Conservation (phyloP, 2,888 invertebrate genomes). For the Perizoma affinitatum region DNA sequence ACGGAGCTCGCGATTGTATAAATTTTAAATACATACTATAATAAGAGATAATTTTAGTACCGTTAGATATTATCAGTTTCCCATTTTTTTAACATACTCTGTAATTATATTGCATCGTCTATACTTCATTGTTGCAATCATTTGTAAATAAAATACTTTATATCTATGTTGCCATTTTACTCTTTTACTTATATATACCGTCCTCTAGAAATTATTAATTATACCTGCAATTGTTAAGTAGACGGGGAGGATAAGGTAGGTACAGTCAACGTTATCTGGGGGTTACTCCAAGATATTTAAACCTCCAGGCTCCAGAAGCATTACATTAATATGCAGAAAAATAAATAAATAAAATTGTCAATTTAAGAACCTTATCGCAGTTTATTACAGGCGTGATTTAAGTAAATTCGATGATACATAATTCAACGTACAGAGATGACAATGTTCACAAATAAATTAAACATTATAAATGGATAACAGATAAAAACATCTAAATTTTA, state of each 20-base stretch:
- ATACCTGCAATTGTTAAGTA: too few species aligned
- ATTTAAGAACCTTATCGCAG: slow-evolving; percentile 62
- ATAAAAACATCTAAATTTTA: slow-evolving; percentile 69
- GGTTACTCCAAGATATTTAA: too few species aligned
- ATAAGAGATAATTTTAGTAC: slow-evolving; percentile 76
- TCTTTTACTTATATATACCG: slow-evolving; percentile 24
- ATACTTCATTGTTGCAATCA: slow-evolving; percentile 85
- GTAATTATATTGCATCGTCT: slow-evolving; percentile 84
- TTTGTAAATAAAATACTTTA: slow-evolving; percentile 85
- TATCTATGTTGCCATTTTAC: slow-evolving; percentile 56
- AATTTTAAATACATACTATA: slow-evolving; percentile 66
- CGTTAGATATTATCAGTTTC: slow-evolving; percentile 82
- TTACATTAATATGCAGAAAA: background rate
- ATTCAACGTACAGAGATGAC: slow-evolving; percentile 50
- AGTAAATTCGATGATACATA: slow-evolving; percentile 61
- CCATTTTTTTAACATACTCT: slow-evolving; percentile 82
- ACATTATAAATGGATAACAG: slow-evolving; percentile 79
- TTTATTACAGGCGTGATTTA: slow-evolving; percentile 65
- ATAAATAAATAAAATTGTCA: background rate
- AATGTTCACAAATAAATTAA: slow-evolving; percentile 73
- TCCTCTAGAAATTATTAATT: background rate
- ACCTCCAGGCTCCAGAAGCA: too few species aligned
- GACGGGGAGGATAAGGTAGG: too few species aligned
- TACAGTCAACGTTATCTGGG: too few species aligned
- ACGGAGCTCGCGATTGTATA: slow-evolving; percentile 65